These are phyloP conservation scores for Nomada fabriciana DNA, from an alignment of 2,888 invertebrate species.

Conservation along the genomic window DNA sequence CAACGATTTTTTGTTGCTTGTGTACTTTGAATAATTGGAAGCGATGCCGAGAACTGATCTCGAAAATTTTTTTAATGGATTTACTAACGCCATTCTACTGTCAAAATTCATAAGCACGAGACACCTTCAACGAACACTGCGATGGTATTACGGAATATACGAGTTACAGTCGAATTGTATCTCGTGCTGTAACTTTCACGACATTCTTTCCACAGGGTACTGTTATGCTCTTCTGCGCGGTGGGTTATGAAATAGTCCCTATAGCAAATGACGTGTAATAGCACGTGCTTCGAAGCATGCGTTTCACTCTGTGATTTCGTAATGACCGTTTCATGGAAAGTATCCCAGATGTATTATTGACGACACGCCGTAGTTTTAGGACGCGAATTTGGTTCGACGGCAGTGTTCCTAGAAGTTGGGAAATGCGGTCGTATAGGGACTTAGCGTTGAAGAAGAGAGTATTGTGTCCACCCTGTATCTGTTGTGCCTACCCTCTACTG, in stretches of 20 bases:
- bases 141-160: not conserved
- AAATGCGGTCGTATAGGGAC: too few species aligned
- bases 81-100: constrained; percentile 72
- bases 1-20: constrained; percentile 16
- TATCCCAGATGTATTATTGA: not conserved
- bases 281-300: constrained; percentile 38
- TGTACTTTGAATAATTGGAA: constrained; percentile 36
- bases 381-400: too few species aligned
- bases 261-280: constrained; percentile 40
- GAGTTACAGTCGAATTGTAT: not conserved
- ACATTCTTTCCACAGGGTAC: constrained; percentile 25
- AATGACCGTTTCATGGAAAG: not conserved
- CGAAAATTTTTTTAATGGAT: constrained; percentile 67
- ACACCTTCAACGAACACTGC: not conserved
- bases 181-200: constrained; percentile 29
- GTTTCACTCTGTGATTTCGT: not conserved
- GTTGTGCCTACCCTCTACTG: too few species aligned
- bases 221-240: not conserved
- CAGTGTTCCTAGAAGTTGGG: too few species aligned
- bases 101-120: constrained; percentile 5
- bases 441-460: too few species aligned
- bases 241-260: constrained; percentile 46
- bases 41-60: constrained; percentile 48
- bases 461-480: too few species aligned
- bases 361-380: too few species aligned